Conservation (phyloP, 2,888 invertebrate genomes). For the Orchesella flavescens region DNA sequence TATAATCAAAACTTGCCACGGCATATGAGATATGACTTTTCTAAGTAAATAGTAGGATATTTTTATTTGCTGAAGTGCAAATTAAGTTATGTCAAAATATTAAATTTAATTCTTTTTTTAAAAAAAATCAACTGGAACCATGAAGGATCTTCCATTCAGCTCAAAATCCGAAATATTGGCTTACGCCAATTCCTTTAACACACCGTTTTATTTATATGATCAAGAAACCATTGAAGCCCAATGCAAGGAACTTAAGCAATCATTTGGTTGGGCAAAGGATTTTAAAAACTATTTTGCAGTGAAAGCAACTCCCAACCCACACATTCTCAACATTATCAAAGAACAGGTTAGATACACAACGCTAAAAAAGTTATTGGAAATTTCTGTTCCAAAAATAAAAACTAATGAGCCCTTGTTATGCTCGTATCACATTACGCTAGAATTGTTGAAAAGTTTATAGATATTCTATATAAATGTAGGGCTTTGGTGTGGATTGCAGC, state of each 20-base stretch:
- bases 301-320: slow-evolving; percentile 57
- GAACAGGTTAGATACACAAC: slow-evolving; percentile 48
- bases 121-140: background rate
- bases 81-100: too few species aligned
- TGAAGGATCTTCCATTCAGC: background rate
- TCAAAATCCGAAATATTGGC: background rate
- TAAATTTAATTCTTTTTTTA: too few species aligned
- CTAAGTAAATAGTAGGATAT: too few species aligned
- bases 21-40: too few species aligned
- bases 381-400: background rate
- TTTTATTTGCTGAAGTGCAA: too few species aligned
- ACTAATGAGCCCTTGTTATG: background rate
- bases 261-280: slow-evolving; percentile 36
- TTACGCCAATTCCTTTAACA: background rate
- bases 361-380: background rate
- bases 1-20: too few species aligned
- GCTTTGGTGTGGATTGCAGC: slow-evolving; percentile 54
- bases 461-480: slow-evolving; percentile 23
- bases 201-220: slow-evolving; percentile 50
- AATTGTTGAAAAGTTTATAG: too few species aligned
- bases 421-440: background rate
- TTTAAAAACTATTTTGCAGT: slow-evolving; percentile 57
- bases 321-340: slow-evolving; percentile 46
- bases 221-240: slow-evolving; percentile 6
- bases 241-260: slow-evolving; percentile 18